Base-by-base conservation (phyloP, 2,797 vertebrate genomes). In the Pogonophryne albipinna region DNA sequence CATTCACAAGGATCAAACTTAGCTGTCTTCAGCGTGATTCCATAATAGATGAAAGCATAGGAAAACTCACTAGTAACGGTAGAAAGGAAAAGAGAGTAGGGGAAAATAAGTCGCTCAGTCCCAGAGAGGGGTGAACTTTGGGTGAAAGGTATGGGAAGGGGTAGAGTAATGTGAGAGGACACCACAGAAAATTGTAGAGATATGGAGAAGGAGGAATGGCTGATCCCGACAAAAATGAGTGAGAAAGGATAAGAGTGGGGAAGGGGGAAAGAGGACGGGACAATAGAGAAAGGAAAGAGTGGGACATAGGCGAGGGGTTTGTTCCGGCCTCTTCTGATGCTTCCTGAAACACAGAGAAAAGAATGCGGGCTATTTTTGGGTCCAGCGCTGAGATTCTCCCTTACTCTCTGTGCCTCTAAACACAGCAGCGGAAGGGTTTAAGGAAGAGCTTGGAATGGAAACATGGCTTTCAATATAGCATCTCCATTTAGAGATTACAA, bases 351-450 rank as follows among this genome's bases (percentile, higher is more conserved):
- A 85, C 68, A 79, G 90, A 91, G 88, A 93, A 93, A 95, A 91
- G 93, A 94, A 95, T 95, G 92, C 16, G 2, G 89, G 76, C 94
- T 95, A 95, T 95, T 94, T 94, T 93, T 86, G 89, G 91, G 89
- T 77, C 84, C 83, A 76, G 80, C 49, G 49, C 87, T 87, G 88
- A 91, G 89, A 93, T 93, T 84, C 80, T 74, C 78, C 81, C 83
- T 83, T 65, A 84, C 80, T 82, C 76, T 70, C 61, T 80, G 75
- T 78, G 90, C 86, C 83, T 89, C 82, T 82, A 91, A 93, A 87
- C 89, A 88, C 89, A 89, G 86, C 81, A 84, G 90, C 76, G 80
- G 85, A 91, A 87, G 89, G 78, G 85, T 87, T 89, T 82, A 88
- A 91, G 90, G 89, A 93, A 92, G 87, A 79, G 87, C 80, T 89